Evolutionary conservation across 2,888 invertebrate species (phyloP).

Genomic region (Drosophila yooni): DNA sequence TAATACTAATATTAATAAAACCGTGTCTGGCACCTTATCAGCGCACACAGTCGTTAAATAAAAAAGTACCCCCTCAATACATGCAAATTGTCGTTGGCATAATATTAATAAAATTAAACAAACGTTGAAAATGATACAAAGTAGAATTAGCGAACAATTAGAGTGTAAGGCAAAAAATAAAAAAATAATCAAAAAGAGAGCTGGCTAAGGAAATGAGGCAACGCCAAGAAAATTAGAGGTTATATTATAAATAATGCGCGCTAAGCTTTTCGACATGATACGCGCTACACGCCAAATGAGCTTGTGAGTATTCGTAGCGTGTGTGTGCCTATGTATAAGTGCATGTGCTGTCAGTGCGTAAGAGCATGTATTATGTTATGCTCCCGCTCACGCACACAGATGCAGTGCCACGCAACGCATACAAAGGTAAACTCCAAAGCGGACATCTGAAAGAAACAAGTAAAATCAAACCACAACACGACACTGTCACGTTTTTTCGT

Average conservation of each 20-base stretch:
- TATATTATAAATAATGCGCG: slow-evolving; percentile 75
- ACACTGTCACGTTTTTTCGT: slow-evolving; percentile 74
- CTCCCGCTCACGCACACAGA: slow-evolving; percentile 40
- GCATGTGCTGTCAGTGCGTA: slow-evolving; percentile 8
- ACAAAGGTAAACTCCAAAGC: slow-evolving; percentile 60
- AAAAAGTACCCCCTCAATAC: slow-evolving; percentile 10
- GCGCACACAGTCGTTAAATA: slow-evolving; percentile 31
- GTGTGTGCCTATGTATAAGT: slow-evolving; percentile 20
- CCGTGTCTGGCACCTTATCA: slow-evolving; percentile 62
- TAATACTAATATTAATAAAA: slow-evolving; percentile 67
- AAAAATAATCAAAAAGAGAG: background rate
- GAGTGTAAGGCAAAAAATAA: slow-evolving; percentile 36
- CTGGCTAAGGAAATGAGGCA: slow-evolving; percentile 50
- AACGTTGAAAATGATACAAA: slow-evolving; percentile 46
- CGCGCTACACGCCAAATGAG: slow-evolving; percentile 40
- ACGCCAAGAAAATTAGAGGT: slow-evolving; percentile 72
- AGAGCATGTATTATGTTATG: slow-evolving; percentile 35
- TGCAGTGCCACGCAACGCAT: slow-evolving; percentile 26
- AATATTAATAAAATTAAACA: slow-evolving; percentile 54
- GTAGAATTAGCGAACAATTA: slow-evolving; percentile 65
- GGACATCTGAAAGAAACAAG: slow-evolving; percentile 41
- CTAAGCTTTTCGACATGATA: slow-evolving; percentile 78
- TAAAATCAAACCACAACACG: slow-evolving; percentile 69
- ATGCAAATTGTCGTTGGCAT: slow-evolving; percentile 12
- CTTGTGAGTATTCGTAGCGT: slow-evolving; percentile 36